phyloP scores from a whole-genome alignment of 1,140 invertebrate species.

The Cotesia typhae region DNA sequence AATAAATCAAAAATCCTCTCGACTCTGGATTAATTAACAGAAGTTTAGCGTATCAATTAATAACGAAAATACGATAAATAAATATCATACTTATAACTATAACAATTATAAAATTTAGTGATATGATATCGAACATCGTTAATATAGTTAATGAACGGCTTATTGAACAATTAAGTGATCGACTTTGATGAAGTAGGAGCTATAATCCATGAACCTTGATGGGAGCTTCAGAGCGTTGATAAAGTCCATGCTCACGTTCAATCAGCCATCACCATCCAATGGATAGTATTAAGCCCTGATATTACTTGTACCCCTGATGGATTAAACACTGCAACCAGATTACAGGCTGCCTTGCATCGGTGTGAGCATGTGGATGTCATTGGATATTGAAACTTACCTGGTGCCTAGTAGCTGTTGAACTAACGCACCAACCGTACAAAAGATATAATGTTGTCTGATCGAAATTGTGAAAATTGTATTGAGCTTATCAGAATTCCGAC shows the following conservation, averaged over 20 bases:
- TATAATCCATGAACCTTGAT: conserved; percentile 5
- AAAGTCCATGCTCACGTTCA: conserved; percentile 10
- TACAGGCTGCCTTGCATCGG: neutral
- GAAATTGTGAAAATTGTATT: too few relatives aligned
- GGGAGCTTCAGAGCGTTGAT: conserved; percentile 9
- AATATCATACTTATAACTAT: too few relatives aligned
- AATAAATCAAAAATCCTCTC: too few relatives aligned
- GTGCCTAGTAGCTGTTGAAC: too few relatives aligned
- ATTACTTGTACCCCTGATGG: neutral
- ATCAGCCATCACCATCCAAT: conserved; percentile 12
- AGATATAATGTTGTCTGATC: too few relatives aligned
- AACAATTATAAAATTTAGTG: too few relatives aligned
- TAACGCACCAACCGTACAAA: too few relatives aligned
- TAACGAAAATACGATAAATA: too few relatives aligned
- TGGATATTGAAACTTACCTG: neutral
- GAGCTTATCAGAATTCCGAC: too few relatives aligned
- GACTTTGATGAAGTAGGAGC: conserved; percentile 8
- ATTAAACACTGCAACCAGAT: neutral
- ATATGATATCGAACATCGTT: too few relatives aligned
- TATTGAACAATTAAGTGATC: conserved; percentile 10
- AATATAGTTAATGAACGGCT: conserved; percentile 5
- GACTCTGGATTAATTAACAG: too few relatives aligned
- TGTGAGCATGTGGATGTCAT: neutral
- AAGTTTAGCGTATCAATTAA: too few relatives aligned
- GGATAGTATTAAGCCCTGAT: conserved; percentile 15